Conservation (phyloP, 2,888 invertebrate genomes). For the Yponomeuta sedellus region DNA sequence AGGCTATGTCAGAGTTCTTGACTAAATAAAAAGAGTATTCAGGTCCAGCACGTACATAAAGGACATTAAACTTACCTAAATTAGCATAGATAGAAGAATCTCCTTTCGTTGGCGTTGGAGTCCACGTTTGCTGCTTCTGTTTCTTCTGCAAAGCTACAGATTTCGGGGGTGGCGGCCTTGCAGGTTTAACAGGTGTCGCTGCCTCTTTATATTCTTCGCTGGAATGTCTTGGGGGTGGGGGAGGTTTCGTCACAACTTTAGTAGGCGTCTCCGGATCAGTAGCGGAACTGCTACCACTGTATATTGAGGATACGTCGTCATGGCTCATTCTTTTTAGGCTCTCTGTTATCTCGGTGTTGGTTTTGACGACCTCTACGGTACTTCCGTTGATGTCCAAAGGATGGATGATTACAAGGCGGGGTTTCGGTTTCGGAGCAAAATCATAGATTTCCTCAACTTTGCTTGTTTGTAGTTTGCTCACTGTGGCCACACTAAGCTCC, state of each 20-base stretch:
- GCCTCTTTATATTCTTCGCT: constrained; percentile 68
- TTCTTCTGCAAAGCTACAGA: constrained; percentile 79
- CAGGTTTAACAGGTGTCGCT: constrained; percentile 77
- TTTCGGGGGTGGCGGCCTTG: constrained; percentile 85
- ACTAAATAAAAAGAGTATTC: no score
- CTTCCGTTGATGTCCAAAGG: constrained; percentile 90
- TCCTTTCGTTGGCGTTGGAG: constrained; percentile 49
- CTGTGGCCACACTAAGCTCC: constrained; percentile 54
- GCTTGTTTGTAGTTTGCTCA: constrained; percentile 64
- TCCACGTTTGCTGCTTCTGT: constrained; percentile 73
- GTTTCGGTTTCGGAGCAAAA: constrained; percentile 79
- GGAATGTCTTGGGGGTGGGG: constrained; percentile 84
- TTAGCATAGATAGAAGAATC: constrained; percentile 87
- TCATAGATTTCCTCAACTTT: constrained; percentile 75
- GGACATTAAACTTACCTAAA: constrained; percentile 77
- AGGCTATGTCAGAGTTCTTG: no score
- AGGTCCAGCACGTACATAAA: neutral
- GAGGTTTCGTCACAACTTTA: constrained; percentile 78
- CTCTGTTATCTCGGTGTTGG: constrained; percentile 62
- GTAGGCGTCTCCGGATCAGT: constrained; percentile 56
- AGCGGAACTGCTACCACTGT: constrained; percentile 59
- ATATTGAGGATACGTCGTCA: constrained; percentile 74
- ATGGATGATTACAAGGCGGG: constrained; percentile 90
- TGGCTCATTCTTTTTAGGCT: constrained; percentile 56
- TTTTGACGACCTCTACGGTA: constrained; percentile 85